Evolutionary conservation across 2,888 invertebrate genomes (phyloP), one percentile per base, ranked within the genome.

Genomic region (Torymus tubicola): DNA sequence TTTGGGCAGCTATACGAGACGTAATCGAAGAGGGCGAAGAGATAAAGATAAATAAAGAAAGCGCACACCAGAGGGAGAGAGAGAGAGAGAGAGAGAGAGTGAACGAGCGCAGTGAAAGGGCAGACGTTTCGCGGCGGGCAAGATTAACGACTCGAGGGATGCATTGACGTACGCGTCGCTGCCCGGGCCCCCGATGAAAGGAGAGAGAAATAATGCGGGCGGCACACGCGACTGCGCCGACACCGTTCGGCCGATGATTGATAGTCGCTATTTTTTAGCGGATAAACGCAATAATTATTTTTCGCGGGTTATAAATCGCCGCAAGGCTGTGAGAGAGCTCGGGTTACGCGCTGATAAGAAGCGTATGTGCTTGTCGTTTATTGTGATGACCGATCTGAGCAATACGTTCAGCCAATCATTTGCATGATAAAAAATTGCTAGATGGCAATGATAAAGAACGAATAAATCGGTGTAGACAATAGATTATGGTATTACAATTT

Each of bases 141-240:
- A 74, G 74, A 74, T 74, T 65, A 74, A 74, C 50, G 74, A 74
- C 74, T 74, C 31, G 42, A 13, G 57, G 65, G 74, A 65, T 50
- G 42, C 58, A 58, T 65, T 18, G 55, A 71, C 70, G n/a, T 21
- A 64, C 18, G 31, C 31, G 3, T 31, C 31, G 73, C 14, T 18
- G 57, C 16, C 58, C 21, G 55, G 55, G 21, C 63, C 65, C 14
- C 58, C 65, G 65, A 57, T 65, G 65, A 74, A 74, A 65, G 58
- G 64, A 65, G 50, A 65, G 50, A 65, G 18, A 55, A 74, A 65
- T 74, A 74, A 65, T 74, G 14, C 74, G 31, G 31, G 31, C 1
- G 31, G 31, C 31, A 31, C 4, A 64, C 31, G 13, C 21, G 21
- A 58, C 42, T n/a, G 12, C 16, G 21, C 18, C 21, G 42, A n/a